Percentiles rank a stretch among this genome's conserved stretches.
Conservation (phyloP, 1,140 invertebrate genomes). For the Telenomus remus region DNA sequence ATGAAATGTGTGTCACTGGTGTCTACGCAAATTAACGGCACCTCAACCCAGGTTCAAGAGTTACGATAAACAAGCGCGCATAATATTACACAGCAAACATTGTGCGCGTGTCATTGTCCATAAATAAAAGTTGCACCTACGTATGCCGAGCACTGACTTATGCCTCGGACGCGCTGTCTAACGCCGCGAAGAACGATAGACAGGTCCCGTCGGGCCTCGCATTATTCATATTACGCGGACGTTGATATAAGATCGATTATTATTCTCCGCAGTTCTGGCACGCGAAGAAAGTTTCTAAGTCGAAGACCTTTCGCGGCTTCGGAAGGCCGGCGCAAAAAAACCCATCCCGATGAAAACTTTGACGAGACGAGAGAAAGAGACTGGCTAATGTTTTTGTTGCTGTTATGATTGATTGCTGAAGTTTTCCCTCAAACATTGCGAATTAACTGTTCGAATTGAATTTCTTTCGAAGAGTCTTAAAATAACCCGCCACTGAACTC, state of each 20-base stretch:
- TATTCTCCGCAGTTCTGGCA: constrained; percentile 19
- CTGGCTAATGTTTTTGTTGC: constrained; percentile 4
- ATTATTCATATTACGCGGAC: constrained; percentile 39
- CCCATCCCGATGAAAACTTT: constrained; percentile 18
- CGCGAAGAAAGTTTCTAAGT: constrained; percentile 35
- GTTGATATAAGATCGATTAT: constrained; percentile 41
- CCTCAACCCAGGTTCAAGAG: constrained; percentile 47
- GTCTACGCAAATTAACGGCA: constrained; percentile 57
- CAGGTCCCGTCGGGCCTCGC: constrained; percentile 14
- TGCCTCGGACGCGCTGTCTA: constrained; percentile 10
- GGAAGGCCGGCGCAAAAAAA: constrained; percentile 10
- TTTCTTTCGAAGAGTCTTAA: too few relatives aligned
- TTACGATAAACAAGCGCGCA: constrained; percentile 39
- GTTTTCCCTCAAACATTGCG: too few relatives aligned
- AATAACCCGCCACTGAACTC: too few relatives aligned
- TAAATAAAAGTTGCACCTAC: constrained; percentile 11
- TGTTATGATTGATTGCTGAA: too few relatives aligned
- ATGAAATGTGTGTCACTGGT: constrained; percentile 59
- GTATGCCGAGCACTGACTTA: not conserved
- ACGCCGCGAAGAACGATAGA: constrained; percentile 12
- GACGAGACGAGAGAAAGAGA: constrained; percentile 13
- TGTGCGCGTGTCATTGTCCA: constrained; percentile 32
- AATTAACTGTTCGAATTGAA: too few relatives aligned
- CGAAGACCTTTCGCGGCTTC: constrained; percentile 26
- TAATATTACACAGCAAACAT: constrained; percentile 42